Percentiles rank a stretch among this genome's conserved stretches.
Conservation (phyloP, 2,888 invertebrate species). For the Caenorhabditis sp. region DNA sequence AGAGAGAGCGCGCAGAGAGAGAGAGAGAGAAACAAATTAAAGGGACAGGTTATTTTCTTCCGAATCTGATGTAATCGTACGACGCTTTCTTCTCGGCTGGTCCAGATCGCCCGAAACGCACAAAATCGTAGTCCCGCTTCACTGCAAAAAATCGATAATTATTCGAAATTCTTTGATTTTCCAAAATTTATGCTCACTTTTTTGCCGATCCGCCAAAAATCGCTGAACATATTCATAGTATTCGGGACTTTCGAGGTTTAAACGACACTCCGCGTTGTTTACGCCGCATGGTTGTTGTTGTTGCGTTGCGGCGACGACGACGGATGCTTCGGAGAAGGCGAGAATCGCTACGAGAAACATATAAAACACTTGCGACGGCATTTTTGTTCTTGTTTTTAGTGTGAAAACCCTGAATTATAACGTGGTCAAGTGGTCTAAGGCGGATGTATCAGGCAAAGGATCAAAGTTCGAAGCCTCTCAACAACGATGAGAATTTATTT, state of each 20-base stretch:
- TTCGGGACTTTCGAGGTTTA: neutral
- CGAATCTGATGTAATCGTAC: slow-evolving; percentile 49
- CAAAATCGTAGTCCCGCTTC: slow-evolving; percentile 47
- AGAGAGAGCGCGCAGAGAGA: too few species aligned
- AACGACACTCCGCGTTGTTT: neutral
- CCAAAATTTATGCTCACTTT: neutral
- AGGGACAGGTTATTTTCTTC: slow-evolving; percentile 18
- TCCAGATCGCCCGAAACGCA: slow-evolving; percentile 42
- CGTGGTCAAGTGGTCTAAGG: too few species aligned
- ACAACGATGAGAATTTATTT: too few species aligned
- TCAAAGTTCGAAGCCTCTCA: too few species aligned
- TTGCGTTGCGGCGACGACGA: too few species aligned
- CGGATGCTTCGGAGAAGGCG: too few species aligned
- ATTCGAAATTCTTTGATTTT: too few species aligned
- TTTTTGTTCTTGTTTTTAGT: too few species aligned
- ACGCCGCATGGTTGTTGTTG: neutral
- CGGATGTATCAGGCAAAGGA: too few species aligned
- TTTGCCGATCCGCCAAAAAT: neutral
- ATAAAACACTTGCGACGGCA: too few species aligned
- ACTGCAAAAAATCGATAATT: slow-evolving; percentile 27
- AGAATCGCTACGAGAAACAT: too few species aligned
- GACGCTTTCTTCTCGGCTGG: slow-evolving; percentile 35
- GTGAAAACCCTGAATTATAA: too few species aligned
- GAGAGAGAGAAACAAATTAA: neutral
- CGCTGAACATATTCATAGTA: neutral